Evolutionary conservation across 2,113 vertebrate species (phyloP).

Genomic region (Brachyistius frenatus): DNA sequence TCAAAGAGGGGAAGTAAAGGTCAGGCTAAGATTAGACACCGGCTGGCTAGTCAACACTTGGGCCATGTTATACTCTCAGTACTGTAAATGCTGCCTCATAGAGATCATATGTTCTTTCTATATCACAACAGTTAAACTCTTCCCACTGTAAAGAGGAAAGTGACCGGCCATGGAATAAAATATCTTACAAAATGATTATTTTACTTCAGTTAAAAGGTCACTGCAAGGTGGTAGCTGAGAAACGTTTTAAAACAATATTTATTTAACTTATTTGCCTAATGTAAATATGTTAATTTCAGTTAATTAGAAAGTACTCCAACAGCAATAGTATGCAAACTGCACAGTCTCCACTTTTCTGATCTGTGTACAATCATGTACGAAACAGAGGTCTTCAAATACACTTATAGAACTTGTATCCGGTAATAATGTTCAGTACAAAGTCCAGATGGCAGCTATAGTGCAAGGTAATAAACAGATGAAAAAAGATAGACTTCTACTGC

Average conservation of each 20-base stretch:
- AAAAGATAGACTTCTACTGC: conserved; percentile 24
- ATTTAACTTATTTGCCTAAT: too few species aligned
- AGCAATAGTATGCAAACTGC: not conserved
- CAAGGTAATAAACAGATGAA: not conserved
- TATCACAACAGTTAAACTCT: conserved; percentile 8
- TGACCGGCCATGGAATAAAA: not conserved
- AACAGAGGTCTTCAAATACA: not conserved
- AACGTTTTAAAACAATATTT: too few species aligned
- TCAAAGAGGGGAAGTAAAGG: conserved; percentile 79
- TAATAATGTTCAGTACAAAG: conserved; percentile 22
- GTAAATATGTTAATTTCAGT: not conserved
- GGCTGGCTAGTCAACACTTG: conserved; percentile 32
- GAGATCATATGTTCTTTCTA: conserved; percentile 30
- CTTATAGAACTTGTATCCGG: conserved; percentile 8
- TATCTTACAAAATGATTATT: not conserved
- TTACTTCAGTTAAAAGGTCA: too few species aligned
- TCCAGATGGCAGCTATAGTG: conserved; percentile 19
- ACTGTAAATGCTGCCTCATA: conserved; percentile 47
- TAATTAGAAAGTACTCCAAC: not conserved
- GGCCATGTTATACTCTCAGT: conserved; percentile 35
- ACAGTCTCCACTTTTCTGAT: not conserved
- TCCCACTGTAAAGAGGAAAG: not conserved
- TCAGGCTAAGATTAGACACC: conserved; percentile 76
- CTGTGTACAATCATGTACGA: not conserved
- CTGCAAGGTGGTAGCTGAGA: too few species aligned